Base-by-base conservation (phyloP, 37 sponge, comb jelly and placozoan species). In the Axinella damicornis region DNA sequence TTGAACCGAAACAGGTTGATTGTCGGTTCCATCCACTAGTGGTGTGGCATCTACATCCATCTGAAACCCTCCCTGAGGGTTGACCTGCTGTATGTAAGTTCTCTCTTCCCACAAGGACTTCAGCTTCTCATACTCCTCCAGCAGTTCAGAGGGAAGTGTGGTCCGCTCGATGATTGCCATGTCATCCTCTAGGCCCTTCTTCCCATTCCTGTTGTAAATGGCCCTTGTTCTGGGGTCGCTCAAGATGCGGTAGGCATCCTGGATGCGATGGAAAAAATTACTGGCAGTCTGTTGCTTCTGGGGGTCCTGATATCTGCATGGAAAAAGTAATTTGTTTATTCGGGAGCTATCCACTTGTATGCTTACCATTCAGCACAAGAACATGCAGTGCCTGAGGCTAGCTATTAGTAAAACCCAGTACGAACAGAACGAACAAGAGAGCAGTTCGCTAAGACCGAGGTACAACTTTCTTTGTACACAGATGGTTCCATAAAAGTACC, bases 241-340 rank as follows among this genome's bases (percentile, higher is more conserved):
- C 59, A 99, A 81, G 9, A 99, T 90, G 0, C 76, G 88, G 74
- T 99, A 96, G 0, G 99, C 99, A 55, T 97, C 91, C 46, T 93
- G 87, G 35, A 97, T 80, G 32, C 76, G 74, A 40, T 66, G 71
- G 71, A 97, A 88, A 60, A 86, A 85, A 55, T 86, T 81, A 28
- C 77, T 87, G 24, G 99, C 91, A 20, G 71, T 88, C 73, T 87
- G 76, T 68, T 98, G 94, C 54, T 87, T 81, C 13, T 71, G 56
- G 28, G 67, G 53, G 34, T 94, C 89, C 18, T 81, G 87, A 40
- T 88, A 61, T 40, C 87, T 46, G 46, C 6, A 46, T 69, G 22
- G 53, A 34, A 9, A 46, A 46, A 46, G n/a, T n/a, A n/a, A n/a
- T n/a, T n/a, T n/a, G n/a, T n/a, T n/a, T n/a, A n/a, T n/a, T n/a